Conservation (phyloP, 2,113 vertebrate genomes). For the Antidorcas marsupialis region DNA sequence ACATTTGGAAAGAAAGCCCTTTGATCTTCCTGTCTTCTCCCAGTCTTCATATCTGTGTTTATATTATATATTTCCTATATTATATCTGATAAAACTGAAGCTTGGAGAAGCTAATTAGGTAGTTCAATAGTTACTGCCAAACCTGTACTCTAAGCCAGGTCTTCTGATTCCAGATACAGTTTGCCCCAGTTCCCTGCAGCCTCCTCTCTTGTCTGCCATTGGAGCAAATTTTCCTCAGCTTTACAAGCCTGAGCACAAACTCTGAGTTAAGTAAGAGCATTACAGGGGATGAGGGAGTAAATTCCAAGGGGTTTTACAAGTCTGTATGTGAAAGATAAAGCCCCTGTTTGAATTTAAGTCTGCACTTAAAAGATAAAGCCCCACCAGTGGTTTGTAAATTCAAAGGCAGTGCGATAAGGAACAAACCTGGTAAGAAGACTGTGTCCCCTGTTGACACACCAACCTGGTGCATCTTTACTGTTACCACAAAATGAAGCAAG, state of each 20-base stretch:
- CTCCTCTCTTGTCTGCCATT: neutral
- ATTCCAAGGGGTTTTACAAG: slow-evolving; percentile 12
- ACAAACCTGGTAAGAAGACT: neutral
- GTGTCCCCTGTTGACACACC: too few species aligned
- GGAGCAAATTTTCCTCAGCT: neutral
- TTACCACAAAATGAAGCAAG: neutral
- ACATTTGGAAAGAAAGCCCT: neutral
- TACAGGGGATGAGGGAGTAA: neutral
- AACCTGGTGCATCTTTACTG: too few species aligned
- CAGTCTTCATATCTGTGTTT: neutral
- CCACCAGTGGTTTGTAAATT: neutral
- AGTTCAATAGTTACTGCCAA: neutral
- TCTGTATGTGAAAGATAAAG: slow-evolving; percentile 20
- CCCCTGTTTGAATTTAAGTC: neutral
- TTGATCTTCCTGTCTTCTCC: neutral
- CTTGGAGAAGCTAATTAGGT: neutral
- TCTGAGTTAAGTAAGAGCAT: neutral
- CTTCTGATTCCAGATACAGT: neutral
- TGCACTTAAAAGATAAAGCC: neutral
- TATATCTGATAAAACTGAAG: neutral
- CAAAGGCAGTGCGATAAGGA: neutral
- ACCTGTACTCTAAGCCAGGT: neutral
- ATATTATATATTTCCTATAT: neutral
- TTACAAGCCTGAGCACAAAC: neutral
- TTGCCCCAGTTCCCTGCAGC: neutral